A percentile compares a stretch with the other conserved stretches of the same genome.
Evolutionary conservation across 2,888 invertebrate genomes (phyloP).

Genomic region (Hirtodrosophila duncani): DNA sequence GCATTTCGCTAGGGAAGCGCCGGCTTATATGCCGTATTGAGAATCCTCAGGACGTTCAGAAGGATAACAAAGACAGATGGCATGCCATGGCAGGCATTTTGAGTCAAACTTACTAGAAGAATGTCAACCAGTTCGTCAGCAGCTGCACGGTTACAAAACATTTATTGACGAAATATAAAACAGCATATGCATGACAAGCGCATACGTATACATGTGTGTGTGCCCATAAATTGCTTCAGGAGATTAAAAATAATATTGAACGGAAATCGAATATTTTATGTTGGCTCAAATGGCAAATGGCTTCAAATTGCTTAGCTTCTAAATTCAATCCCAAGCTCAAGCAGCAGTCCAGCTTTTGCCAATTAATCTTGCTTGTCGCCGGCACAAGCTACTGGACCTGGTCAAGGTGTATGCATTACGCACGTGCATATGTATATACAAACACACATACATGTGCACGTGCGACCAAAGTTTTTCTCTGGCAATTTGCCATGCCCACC

Average conservation of each 20-base stretch:
- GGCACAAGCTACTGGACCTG: not conserved
- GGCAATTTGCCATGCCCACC: constrained; percentile 48
- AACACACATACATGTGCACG: constrained; percentile 18
- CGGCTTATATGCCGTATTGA: constrained; percentile 16
- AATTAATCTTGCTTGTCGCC: constrained; percentile 30
- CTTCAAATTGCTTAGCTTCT: constrained; percentile 5
- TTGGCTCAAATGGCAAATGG: constrained; percentile 17
- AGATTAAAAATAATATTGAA: constrained; percentile 69
- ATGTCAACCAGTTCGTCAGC: constrained; percentile 23
- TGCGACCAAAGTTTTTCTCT: constrained; percentile 2
- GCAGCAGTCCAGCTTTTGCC: constrained; percentile 21
- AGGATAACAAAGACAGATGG: constrained; percentile 17
- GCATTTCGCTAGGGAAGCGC: not conserved
- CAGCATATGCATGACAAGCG: constrained; percentile 38
- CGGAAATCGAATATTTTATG: constrained; percentile 65
- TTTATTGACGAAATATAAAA: constrained; percentile 64
- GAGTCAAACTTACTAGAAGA: constrained; percentile 23
- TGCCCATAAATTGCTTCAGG: constrained; percentile 55
- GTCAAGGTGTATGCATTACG: too few relatives aligned
- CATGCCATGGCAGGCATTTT: constrained; percentile 41
- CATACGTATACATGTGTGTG: constrained; percentile 18
- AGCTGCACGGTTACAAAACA: constrained; percentile 33
- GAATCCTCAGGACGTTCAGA: constrained; percentile 11
- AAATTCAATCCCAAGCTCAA: not conserved
- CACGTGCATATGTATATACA: too few relatives aligned